A percentile compares a stretch with the other conserved stretches of the same genome.
These are phyloP conservation scores for Drosophila neotestacea DNA, from an alignment of 2,888 invertebrate genomes.

Conservation along the genomic window DNA sequence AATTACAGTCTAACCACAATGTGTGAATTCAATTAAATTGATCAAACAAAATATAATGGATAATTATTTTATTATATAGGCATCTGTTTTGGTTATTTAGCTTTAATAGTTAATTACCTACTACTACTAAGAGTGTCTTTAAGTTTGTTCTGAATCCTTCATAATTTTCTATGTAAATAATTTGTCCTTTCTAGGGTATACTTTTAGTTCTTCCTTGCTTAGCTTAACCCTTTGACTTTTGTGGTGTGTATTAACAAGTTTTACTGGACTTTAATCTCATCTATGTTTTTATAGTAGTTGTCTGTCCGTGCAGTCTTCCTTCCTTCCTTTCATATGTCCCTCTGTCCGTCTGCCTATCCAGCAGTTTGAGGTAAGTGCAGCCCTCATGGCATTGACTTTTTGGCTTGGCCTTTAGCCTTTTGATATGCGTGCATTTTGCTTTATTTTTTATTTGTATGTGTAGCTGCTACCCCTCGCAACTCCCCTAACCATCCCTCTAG, in stretches of 20 bases:
- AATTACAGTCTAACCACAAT: no score
- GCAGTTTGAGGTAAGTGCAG: slow-evolving; percentile 33
- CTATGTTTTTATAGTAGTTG: slow-evolving; percentile 53
- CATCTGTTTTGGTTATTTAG: no score
- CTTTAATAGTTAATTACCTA: no score
- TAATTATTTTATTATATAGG: no score
- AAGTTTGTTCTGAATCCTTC: no score
- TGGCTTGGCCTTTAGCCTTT: slow-evolving; percentile 45
- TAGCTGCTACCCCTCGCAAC: slow-evolving; percentile 9
- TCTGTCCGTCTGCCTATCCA: background rate
- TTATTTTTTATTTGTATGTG: slow-evolving; percentile 37
- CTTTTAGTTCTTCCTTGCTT: background rate
- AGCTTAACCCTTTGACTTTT: slow-evolving; percentile 20
- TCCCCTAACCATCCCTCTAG: background rate
- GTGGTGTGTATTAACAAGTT: slow-evolving; percentile 41
- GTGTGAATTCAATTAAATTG: no score
- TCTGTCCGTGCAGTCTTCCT: background rate
- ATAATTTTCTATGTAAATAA: no score
- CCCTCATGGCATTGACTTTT: slow-evolving; percentile 40
- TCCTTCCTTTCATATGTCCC: background rate
- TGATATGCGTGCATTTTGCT: slow-evolving; percentile 57
- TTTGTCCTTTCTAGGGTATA: slow-evolving; percentile 19
- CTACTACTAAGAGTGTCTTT: no score
- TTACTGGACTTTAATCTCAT: slow-evolving; percentile 63
- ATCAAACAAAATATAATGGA: no score